Percentiles rank a stretch among this genome's conserved stretches.
Evolutionary conservation across 2,888 invertebrate species (phyloP).

Genomic region (Hypercompe scribonia): DNA sequence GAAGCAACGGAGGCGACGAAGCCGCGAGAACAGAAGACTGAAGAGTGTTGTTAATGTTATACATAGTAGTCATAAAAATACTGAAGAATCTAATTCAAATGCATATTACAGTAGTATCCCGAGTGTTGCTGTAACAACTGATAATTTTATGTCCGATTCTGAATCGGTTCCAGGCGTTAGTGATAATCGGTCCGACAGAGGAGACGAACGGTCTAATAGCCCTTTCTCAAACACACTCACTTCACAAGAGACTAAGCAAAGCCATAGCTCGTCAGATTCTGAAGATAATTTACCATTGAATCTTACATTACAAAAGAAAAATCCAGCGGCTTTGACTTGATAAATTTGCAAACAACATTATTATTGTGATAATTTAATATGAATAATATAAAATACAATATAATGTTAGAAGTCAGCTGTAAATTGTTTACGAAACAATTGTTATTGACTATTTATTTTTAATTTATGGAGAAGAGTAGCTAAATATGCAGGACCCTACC

Average conservation of each 20-base stretch:
- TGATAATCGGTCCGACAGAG: slow-evolving; percentile 11
- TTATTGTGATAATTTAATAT: slow-evolving; percentile 56
- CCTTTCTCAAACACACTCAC: background rate
- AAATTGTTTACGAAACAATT: slow-evolving; percentile 11
- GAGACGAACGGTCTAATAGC: slow-evolving; percentile 16
- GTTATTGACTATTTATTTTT: slow-evolving; percentile 20
- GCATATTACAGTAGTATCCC: slow-evolving; percentile 43
- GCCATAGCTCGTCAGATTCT: slow-evolving; percentile 61
- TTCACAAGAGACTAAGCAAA: background rate
- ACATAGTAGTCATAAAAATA: slow-evolving; percentile 55
- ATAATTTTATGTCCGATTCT: slow-evolving; percentile 24
- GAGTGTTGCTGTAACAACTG: slow-evolving; percentile 32
- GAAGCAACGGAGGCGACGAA: slow-evolving; percentile 42
- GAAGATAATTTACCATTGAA: slow-evolving; percentile 78
- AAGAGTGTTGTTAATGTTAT: slow-evolving; percentile 78
- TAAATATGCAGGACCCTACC: slow-evolving; percentile 35
- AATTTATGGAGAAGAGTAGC: slow-evolving; percentile 27
- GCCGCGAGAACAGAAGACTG: slow-evolving; percentile 73
- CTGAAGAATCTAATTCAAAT: slow-evolving; percentile 56
- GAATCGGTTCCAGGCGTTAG: slow-evolving; percentile 22
- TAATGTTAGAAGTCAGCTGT: slow-evolving; percentile 16
- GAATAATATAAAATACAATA: slow-evolving; percentile 22
- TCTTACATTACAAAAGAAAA: slow-evolving; percentile 65
- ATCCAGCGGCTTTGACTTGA: slow-evolving; percentile 40
- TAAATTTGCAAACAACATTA: slow-evolving; percentile 35